Conservation (phyloP, 2,797 vertebrate species). For the Aulostomus chinensis region DNA sequence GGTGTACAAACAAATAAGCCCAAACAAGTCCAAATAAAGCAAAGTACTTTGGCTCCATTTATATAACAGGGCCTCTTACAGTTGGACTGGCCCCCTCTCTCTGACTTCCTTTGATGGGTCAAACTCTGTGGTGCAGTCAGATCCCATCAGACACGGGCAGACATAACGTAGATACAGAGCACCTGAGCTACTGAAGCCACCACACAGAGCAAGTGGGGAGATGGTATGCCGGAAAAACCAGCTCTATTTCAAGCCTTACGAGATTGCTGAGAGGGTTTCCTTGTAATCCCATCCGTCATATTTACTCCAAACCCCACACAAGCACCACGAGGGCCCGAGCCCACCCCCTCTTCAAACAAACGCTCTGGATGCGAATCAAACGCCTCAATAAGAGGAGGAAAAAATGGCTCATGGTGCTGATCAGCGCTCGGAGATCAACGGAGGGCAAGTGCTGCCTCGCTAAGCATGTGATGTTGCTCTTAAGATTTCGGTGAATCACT, state of each 20-base stretch:
- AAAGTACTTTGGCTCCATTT: slow-evolving; percentile 81
- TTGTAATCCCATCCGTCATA: slow-evolving; percentile 74
- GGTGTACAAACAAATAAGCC: slow-evolving; percentile 78
- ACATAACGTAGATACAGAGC: slow-evolving; percentile 67
- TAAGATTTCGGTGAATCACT: slow-evolving; percentile 75
- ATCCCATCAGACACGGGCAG: slow-evolving; percentile 67
- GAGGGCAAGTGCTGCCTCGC: too few species aligned
- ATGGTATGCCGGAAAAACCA: slow-evolving; percentile 73
- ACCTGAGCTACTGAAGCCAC: slow-evolving; percentile 69
- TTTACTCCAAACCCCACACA: slow-evolving; percentile 63
- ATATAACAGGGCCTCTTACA: slow-evolving; percentile 74
- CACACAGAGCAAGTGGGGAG: slow-evolving; percentile 70
- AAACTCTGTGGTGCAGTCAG: slow-evolving; percentile 63
- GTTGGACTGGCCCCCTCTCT: slow-evolving; percentile 65
- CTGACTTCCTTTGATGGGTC: slow-evolving; percentile 70
- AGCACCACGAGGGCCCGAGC: slow-evolving; percentile 47
- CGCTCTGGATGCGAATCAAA: slow-evolving; percentile 63
- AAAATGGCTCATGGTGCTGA: slow-evolving; percentile 23
- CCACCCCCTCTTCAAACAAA: slow-evolving; percentile 70
- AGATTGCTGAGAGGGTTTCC: slow-evolving; percentile 74
- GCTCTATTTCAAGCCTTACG: slow-evolving; percentile 74
- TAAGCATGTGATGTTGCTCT: slow-evolving; percentile 72
- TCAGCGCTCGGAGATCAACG: too few species aligned
- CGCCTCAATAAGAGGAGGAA: slow-evolving; percentile 52
- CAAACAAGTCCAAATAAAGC: slow-evolving; percentile 80